Evolutionary conservation across 2,113 vertebrate genomes (phyloP).

Genomic region (Empidonax alnorum): DNA sequence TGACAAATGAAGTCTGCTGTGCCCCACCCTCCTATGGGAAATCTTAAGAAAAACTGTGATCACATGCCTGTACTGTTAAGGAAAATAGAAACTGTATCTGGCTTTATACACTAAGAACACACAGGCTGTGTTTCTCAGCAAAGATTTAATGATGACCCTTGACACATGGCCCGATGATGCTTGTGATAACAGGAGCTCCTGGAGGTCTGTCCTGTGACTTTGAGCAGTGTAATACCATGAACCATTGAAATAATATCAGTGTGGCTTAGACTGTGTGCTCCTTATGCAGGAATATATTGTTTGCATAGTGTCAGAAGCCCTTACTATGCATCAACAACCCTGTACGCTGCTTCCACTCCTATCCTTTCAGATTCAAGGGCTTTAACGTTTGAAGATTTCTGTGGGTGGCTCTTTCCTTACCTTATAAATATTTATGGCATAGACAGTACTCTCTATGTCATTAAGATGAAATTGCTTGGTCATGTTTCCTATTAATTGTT

Average conservation of each 20-base stretch:
- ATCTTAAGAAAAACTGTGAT: background rate
- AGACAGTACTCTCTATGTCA: background rate
- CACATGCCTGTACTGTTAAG: background rate
- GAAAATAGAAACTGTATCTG: background rate
- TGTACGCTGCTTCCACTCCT: background rate
- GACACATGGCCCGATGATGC: background rate
- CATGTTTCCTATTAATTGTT: background rate
- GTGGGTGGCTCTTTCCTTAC: background rate
- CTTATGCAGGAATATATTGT: background rate
- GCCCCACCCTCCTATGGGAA: background rate
- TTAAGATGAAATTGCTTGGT: background rate
- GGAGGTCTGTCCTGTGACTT: background rate
- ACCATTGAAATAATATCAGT: background rate
- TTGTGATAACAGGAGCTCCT: background rate
- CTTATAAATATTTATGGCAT: background rate
- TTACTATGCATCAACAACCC: background rate
- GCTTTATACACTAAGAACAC: background rate
- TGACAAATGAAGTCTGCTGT: background rate
- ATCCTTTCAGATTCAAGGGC: background rate
- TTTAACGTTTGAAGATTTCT: background rate
- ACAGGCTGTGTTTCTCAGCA: background rate
- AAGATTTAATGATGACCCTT: background rate
- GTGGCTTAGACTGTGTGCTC: background rate
- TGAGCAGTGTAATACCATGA: background rate
- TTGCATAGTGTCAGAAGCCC: background rate